A percentile compares a stretch with the other conserved stretches of the same genome.
These are phyloP conservation scores for Bufo bufo DNA, from an alignment of 2,113 vertebrate species.

Conservation along the genomic window DNA sequence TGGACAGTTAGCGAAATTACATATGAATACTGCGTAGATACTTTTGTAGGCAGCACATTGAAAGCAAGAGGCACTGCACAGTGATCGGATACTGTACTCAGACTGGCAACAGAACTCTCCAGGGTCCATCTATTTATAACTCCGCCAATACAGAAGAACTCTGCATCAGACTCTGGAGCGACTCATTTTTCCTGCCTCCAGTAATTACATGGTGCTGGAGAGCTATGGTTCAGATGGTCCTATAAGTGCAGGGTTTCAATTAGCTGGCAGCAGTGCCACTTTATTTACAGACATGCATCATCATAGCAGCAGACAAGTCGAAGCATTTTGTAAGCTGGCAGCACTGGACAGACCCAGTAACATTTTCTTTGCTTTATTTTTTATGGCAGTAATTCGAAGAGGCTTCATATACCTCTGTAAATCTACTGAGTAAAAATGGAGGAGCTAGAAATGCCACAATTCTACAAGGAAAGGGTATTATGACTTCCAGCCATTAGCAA, in stretches of 20 bases:
- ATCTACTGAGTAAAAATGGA: background rate
- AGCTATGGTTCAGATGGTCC: slow-evolving; percentile 4
- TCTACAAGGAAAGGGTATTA: background rate
- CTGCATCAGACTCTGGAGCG: background rate
- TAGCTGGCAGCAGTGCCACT: slow-evolving; percentile 10
- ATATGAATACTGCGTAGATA: background rate
- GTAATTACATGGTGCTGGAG: slow-evolving; percentile 8
- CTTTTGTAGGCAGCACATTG: background rate
- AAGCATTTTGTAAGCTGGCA: background rate
- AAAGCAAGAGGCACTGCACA: background rate
- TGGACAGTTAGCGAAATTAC: background rate
- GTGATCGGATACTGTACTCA: background rate
- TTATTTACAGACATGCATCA: slow-evolving; percentile 17
- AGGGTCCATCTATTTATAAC: slow-evolving; percentile 34
- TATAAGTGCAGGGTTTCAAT: background rate
- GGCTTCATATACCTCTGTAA: background rate
- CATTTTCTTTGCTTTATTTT: background rate
- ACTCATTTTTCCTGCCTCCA: slow-evolving; percentile 8
- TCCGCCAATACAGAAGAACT: background rate
- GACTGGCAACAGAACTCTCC: slow-evolving; percentile 1
- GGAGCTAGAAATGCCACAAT: background rate
- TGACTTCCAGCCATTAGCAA: background rate
- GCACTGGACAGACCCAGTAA: background rate
- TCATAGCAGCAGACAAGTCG: background rate
- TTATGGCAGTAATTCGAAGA: background rate